Conservation (phyloP, 2,113 vertebrate species). For the Datnioides undecimradiatus region DNA sequence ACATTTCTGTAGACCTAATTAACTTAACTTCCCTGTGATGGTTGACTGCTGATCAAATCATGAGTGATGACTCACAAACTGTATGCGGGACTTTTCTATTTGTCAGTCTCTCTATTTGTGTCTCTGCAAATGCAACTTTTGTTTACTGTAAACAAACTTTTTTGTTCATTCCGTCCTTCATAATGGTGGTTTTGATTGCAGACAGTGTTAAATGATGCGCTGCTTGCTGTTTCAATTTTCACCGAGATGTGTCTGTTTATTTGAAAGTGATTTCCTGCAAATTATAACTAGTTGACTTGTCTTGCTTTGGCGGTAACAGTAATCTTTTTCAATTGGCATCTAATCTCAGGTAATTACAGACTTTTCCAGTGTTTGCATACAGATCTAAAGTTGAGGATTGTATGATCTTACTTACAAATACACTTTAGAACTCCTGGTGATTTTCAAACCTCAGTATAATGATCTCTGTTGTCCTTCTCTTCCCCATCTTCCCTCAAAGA, state of each 20-base stretch:
- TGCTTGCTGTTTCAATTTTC: constrained; percentile 2
- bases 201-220: not conserved
- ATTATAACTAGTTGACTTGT: not conserved
- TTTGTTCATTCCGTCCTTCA: not conserved
- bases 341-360: constrained; percentile 31
- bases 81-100: not conserved
- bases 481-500: not conserved
- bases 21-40: constrained; percentile 9
- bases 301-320: not conserved
- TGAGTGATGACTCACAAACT: not conserved
- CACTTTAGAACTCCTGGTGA: not conserved
- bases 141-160: not conserved
- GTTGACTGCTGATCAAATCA: constrained; percentile 1
- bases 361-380: not conserved
- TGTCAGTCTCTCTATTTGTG: not conserved
- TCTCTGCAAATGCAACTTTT: not conserved
- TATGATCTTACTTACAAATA: constrained; percentile 10
- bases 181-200: not conserved
- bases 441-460: too few relatives aligned
- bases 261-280: constrained; percentile 11
- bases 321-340: not conserved
- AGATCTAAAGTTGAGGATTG: not conserved
- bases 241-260: not conserved
- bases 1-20: not conserved
- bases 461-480: not conserved